Evolutionary conservation across 2,888 invertebrate species (phyloP).

Genomic region (Encarsia formosa): DNA sequence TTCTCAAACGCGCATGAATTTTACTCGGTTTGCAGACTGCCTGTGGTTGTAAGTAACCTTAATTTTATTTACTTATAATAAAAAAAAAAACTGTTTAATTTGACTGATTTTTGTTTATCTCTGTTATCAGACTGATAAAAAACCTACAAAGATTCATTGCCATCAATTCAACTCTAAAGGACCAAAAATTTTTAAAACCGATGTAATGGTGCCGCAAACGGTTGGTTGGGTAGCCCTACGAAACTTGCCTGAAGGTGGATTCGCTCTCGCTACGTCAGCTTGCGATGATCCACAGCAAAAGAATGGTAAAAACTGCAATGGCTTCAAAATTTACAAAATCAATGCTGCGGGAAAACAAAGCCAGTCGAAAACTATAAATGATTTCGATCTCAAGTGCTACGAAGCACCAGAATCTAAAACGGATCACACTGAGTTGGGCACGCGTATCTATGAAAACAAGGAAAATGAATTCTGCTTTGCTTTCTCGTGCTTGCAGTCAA

Average conservation of each 20-base stretch:
- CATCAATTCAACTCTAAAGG: constrained; percentile 3
- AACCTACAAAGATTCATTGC: constrained; percentile 1
- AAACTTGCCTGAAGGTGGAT: constrained; percentile 6
- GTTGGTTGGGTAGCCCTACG: background rate
- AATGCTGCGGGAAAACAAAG: background rate
- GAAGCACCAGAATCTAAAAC: background rate
- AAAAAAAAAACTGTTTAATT: background rate
- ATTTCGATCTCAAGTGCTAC: background rate
- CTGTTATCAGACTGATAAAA: background rate
- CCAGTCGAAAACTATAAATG: background rate
- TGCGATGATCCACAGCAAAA: background rate
- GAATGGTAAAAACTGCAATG: background rate
- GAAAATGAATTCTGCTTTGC: constrained; percentile 8
- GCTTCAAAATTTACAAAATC: background rate
- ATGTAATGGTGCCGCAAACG: background rate
- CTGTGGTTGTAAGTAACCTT: constrained; percentile 1
- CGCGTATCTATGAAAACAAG: constrained; percentile 5
- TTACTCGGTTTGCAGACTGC: constrained; percentile 5
- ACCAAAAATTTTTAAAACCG: background rate
- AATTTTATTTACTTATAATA: background rate
- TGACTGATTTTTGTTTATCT: background rate
- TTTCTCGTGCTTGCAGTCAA: constrained; percentile 5
- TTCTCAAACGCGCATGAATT: constrained; percentile 6
- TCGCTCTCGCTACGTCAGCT: constrained; percentile 1
- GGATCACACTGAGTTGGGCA: background rate